Evolutionary conservation across 2,888 invertebrate genomes (phyloP).

Genomic region (Acronicta aceris): DNA sequence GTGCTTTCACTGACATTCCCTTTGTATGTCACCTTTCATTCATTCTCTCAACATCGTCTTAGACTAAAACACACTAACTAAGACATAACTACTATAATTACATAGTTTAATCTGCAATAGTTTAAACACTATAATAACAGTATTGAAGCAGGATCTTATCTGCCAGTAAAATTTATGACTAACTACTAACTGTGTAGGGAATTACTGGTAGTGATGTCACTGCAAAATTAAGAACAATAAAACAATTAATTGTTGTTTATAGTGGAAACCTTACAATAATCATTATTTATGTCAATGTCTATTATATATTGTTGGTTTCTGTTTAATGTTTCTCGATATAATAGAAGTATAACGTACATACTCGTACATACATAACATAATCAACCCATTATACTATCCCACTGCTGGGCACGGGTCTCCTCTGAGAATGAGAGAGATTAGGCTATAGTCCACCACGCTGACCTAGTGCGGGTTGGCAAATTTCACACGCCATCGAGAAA

Average conservation of each 20-base stretch:
- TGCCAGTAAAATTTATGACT: constrained; percentile 39
- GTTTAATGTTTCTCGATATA: background rate
- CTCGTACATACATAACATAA: too few relatives aligned
- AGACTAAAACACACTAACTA: too few relatives aligned
- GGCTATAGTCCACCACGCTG: too few relatives aligned
- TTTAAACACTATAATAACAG: constrained; percentile 45
- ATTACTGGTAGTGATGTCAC: constrained; percentile 17
- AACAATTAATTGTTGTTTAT: constrained; percentile 24
- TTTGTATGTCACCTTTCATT: too few relatives aligned
- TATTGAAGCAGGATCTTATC: constrained; percentile 45
- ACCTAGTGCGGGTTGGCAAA: too few relatives aligned
- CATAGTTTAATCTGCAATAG: constrained; percentile 34
- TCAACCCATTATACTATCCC: too few relatives aligned
- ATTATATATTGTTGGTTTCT: background rate
- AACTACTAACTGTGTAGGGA: constrained; percentile 24
- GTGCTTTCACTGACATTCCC: too few relatives aligned
- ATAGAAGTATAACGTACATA: background rate
- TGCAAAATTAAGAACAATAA: constrained; percentile 20
- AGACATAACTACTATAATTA: constrained; percentile 24
- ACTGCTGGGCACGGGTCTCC: too few relatives aligned
- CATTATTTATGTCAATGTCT: constrained; percentile 7
- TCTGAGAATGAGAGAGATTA: too few relatives aligned
- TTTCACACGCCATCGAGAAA: too few relatives aligned
- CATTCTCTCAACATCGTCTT: too few relatives aligned
- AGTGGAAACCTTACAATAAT: constrained; percentile 1